Conservation (phyloP, 1,140 invertebrate species). For the Drosophila ogumai region DNA sequence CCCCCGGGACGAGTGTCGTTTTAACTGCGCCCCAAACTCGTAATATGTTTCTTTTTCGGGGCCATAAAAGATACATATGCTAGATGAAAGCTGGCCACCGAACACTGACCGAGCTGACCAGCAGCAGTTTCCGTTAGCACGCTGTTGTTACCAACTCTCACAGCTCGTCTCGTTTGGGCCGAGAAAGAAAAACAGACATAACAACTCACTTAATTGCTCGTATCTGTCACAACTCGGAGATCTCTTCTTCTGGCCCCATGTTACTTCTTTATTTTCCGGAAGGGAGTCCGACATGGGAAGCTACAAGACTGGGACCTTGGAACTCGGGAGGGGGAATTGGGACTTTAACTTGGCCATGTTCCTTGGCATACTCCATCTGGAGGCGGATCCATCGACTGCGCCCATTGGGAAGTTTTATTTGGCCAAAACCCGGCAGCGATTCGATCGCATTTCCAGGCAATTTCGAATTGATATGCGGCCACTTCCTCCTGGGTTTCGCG, state of each 20-base stretch:
- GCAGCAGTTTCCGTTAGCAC: constrained; percentile 48
- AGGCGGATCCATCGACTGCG: background rate
- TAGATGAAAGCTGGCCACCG: constrained; percentile 44
- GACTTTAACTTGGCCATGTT: background rate
- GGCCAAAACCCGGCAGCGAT: constrained; percentile 43
- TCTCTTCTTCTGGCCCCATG: constrained; percentile 14
- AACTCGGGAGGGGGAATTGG: background rate
- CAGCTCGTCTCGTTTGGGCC: constrained; percentile 25
- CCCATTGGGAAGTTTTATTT: constrained; percentile 2
- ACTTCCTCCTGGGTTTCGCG: constrained; percentile 34
- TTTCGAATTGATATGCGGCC: constrained; percentile 37
- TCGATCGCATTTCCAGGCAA: constrained; percentile 45
- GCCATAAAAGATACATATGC: constrained; percentile 55
- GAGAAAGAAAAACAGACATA: background rate
- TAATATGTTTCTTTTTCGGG: constrained; percentile 50
- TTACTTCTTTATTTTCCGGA: background rate
- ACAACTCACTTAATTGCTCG: constrained; percentile 31
- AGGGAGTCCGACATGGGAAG: constrained; percentile 25
- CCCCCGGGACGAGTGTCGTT: constrained; percentile 52
- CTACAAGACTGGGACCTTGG: constrained; percentile 7
- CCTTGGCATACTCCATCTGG: background rate
- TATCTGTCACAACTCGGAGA: constrained; percentile 42
- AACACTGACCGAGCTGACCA: constrained; percentile 36
- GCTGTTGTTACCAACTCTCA: constrained; percentile 12
- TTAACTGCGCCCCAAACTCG: constrained; percentile 63